Evolutionary conservation across 2,797 vertebrate genomes (phyloP).

Genomic region (Eulemur albifrons): DNA sequence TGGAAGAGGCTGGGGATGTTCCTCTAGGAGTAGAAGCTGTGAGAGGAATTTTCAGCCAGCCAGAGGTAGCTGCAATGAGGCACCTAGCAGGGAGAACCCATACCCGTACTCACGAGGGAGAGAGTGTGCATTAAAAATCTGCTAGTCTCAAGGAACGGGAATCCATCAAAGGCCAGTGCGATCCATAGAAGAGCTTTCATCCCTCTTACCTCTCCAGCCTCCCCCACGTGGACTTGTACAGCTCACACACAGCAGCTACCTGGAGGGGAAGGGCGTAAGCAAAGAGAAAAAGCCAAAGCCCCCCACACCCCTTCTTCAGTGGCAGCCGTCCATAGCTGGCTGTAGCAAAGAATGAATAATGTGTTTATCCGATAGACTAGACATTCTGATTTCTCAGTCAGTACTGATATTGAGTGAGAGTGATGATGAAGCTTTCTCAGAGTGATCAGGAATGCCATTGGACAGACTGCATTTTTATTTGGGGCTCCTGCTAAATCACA

Average conservation of each 20-base stretch:
- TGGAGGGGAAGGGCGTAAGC: not conserved
- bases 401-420: not conserved
- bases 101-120: not conserved
- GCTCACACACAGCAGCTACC: not conserved
- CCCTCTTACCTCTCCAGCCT: not conserved
- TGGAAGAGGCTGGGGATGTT: not conserved
- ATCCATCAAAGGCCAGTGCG: not conserved
- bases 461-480: not conserved
- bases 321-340: not conserved
- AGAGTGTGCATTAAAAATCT: not conserved
- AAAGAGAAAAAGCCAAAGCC: not conserved
- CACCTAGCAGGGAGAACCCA: not conserved
- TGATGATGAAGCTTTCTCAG: not conserved
- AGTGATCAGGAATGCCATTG: not conserved
- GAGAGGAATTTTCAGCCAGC: not conserved
- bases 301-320: not conserved
- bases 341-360: not conserved
- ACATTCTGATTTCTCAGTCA: not conserved
- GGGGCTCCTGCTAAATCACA: not conserved
- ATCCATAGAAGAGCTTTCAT: not conserved
- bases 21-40: not conserved
- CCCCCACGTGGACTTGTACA: not conserved
- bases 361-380: not conserved
- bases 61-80: too few relatives aligned
- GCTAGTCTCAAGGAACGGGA: not conserved